Base-by-base conservation (phyloP, 2,113 vertebrate genomes). In the Bucco capensis region DNA sequence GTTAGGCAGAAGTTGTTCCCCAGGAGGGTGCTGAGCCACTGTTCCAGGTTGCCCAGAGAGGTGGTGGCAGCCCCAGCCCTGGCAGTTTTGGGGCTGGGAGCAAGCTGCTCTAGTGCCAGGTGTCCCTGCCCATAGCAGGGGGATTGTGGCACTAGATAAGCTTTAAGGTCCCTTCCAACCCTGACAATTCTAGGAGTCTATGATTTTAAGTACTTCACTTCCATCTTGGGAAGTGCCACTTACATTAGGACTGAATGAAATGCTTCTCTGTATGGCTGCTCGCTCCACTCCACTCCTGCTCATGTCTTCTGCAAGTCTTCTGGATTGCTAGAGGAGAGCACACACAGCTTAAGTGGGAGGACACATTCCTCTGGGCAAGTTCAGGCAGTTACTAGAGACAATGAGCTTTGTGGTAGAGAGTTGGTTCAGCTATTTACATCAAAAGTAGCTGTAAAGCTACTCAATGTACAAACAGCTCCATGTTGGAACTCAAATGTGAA, bases 171-270 rank as follows among this genome's bases (percentile, higher is more conserved):
- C n/a, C n/a, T n/a, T n/a, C n/a, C n/a, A n/a, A n/a, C n/a, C n/a
- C n/a, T n/a, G n/a, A n/a, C n/a, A n/a, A n/a, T n/a, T n/a, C n/a
- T n/a, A n/a, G n/a, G n/a, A n/a, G n/a, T n/a, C n/a, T n/a, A n/a
- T n/a, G n/a, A n/a, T n/a, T n/a, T n/a, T n/a, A n/a, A n/a, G n/a
- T n/a, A n/a, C n/a, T n/a, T n/a, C n/a, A n/a, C 3, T 4, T 5
- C 31, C 38, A 19, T 1, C 16, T 11, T 16, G 16, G 47, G 19
- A 8, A 33, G 8, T 8, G 12, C 21, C 77, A 97, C 97, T 96
- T 79, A 97, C 95, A 8, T 97, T 94, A 69, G 94, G 79, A 57
- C 93, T 97, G 89, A 97, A 97, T 76, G 94, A 93, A 92, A 96
- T 96, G 96, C 89, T 96, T 69, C 88, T 97, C 47, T 80, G 92